A percentile compares a stretch with the other conserved stretches of the same genome.
phyloP scores from a whole-genome alignment of 2,113 vertebrate species.

The Tringa solitaria region DNA sequence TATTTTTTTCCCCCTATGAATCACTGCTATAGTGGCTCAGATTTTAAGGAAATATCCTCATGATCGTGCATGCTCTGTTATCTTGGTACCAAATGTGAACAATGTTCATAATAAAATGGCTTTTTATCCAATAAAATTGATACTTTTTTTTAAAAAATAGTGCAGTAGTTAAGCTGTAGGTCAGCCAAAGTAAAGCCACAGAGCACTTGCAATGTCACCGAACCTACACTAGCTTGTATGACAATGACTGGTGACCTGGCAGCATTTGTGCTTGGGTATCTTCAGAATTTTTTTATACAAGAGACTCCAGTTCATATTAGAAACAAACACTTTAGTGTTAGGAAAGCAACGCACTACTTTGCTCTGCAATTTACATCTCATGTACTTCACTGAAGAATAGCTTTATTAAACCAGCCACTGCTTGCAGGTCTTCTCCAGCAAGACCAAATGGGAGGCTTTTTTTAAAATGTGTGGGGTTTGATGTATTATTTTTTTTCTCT shows the following conservation, averaged over 20 bases:
- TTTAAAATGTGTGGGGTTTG: accelerated
- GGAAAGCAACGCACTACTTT: not conserved
- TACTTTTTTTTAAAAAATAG: not conserved
- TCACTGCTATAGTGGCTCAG: not conserved
- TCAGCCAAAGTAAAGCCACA: not conserved
- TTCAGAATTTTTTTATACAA: not conserved
- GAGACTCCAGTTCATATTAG: not conserved
- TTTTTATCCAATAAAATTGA: not conserved
- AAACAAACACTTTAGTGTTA: not conserved
- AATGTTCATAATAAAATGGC: not conserved
- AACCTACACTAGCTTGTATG: not conserved
- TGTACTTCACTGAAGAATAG: not conserved
- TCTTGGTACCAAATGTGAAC: not conserved
- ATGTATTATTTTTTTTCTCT: not conserved
- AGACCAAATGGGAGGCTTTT: not conserved
- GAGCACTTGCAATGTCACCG: not conserved
- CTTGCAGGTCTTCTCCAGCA: not conserved
- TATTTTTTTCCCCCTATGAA: not conserved
- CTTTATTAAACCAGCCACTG: not conserved
- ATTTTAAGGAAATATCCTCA: not conserved
- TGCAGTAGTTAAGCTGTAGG: not conserved
- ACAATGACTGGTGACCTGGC: not conserved
- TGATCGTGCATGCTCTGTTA: not conserved
- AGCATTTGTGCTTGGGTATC: not conserved
- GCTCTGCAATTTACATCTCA: not conserved